These are phyloP conservation scores for Onychomys leucogaster DNA, from an alignment of 2,797 vertebrate genomes.

Conservation along the genomic window DNA sequence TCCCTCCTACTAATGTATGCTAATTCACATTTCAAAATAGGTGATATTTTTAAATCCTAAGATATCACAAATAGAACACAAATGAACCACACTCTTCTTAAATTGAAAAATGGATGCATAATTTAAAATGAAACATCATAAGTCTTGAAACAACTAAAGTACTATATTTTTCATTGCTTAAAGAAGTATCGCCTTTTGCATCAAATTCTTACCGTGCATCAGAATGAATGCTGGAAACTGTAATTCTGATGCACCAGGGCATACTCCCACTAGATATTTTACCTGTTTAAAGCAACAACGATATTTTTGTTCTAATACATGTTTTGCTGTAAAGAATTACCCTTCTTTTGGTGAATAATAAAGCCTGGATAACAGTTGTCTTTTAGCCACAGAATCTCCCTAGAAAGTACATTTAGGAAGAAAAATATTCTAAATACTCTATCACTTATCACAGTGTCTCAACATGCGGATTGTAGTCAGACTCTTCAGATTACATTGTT, in stretches of 20 bases:
- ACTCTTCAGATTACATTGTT: slow-evolving; percentile 38
- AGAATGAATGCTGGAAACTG: slow-evolving; percentile 75
- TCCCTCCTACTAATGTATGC: slow-evolving; percentile 60
- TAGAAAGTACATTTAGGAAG: slow-evolving; percentile 57
- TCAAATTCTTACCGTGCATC: slow-evolving; percentile 70
- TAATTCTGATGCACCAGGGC: slow-evolving; percentile 60
- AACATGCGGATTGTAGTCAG: neutral
- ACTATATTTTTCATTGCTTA: slow-evolving; percentile 73
- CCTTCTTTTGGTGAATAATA: slow-evolving; percentile 36
- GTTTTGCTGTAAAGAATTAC: slow-evolving; percentile 26
- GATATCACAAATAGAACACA: slow-evolving; percentile 69
- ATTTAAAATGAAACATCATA: slow-evolving; percentile 76
- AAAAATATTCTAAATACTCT: slow-evolving; percentile 27
- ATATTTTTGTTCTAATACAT: neutral
- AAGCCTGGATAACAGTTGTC: neutral
- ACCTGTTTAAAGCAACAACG: slow-evolving; percentile 32
- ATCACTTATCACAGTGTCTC: slow-evolving; percentile 59
- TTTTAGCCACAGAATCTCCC: slow-evolving; percentile 43
- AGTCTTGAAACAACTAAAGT: slow-evolving; percentile 65
- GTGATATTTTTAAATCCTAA: slow-evolving; percentile 78
- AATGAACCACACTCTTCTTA: slow-evolving; percentile 70
- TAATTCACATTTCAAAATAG: slow-evolving; percentile 78
- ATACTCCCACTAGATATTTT: slow-evolving; percentile 56
- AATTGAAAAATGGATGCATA: slow-evolving; percentile 71
- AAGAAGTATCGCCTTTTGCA: slow-evolving; percentile 66